phyloP scores from a whole-genome alignment of 2,797 vertebrate genomes.

The Thunnus albacares region DNA sequence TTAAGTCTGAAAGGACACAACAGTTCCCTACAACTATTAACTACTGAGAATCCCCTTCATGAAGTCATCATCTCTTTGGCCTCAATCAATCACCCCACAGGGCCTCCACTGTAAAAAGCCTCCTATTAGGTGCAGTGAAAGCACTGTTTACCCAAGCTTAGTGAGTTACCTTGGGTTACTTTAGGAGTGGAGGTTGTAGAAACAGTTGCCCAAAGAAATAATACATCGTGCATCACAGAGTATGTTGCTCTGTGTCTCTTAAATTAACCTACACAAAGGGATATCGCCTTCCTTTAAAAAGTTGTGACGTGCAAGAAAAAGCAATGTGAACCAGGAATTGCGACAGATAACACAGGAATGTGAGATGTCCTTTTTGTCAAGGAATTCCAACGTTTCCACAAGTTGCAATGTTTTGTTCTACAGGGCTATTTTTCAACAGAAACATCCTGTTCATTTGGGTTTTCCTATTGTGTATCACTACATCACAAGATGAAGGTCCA shows the following conservation, averaged over 20 bases:
- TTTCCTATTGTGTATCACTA: slow-evolving; percentile 14
- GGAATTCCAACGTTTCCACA: slow-evolving; percentile 29
- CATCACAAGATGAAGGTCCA: slow-evolving; percentile 19
- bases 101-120: slow-evolving; percentile 70
- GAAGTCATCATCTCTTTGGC: slow-evolving; percentile 70
- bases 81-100: slow-evolving; percentile 67
- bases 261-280: slow-evolving; percentile 20
- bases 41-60: slow-evolving; percentile 65
- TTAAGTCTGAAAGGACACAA: slow-evolving; percentile 66
- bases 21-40: slow-evolving; percentile 59
- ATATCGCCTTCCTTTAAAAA: slow-evolving; percentile 21
- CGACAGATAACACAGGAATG: slow-evolving; percentile 59
- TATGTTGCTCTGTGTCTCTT: slow-evolving; percentile 18
- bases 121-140: slow-evolving; percentile 75
- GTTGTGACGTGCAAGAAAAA: slow-evolving; percentile 33
- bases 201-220: slow-evolving; percentile 46
- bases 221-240: slow-evolving; percentile 33
- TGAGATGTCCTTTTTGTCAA: slow-evolving; percentile 18
- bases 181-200: slow-evolving; percentile 57
- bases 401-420: slow-evolving; percentile 33
- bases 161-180: slow-evolving; percentile 69
- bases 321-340: slow-evolving; percentile 33
- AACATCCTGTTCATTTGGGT: slow-evolving; percentile 32
- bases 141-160: slow-evolving; percentile 76
- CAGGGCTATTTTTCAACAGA: slow-evolving; percentile 17